Evolutionary conservation across 2,888 invertebrate genomes (phyloP), one percentile per base, ranked within the genome.

Genomic region (Chamaedrilus cognettii): DNA sequence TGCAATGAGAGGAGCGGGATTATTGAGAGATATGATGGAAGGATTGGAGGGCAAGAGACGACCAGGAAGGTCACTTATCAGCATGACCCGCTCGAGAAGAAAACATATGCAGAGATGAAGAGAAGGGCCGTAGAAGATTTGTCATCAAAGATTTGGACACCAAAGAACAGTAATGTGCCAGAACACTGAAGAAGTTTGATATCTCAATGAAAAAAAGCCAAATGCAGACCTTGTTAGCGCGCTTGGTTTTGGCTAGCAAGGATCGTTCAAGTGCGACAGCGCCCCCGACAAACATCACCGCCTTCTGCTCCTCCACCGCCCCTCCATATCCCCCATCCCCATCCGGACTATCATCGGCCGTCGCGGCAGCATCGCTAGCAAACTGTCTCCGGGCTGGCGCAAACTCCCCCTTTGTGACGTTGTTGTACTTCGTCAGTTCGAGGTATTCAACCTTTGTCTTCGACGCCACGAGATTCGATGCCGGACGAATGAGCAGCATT

Each of bases 191-290:
- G 11, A 15, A 42, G 19, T 42, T 42, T 42, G 19, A 42, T 42
- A 42, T 15, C 19, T 42, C 11, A 42, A 42, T 19, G 42, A 42
- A 42, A 42, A 42, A 42, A 15, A 42, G 19, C 11, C 11, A 42
- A 15, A 15, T 19, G 19, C 60, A 35, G 26, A 60, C 60, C 42
- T 58, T 58, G 7, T 42, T 42, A n/a, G 30, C 60, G 2, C 23
- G 42, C n/a, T 51, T 60, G 7, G 58, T 65, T 33, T 72, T 73
- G 11, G 52, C 60, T 23, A 79, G 71, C 51, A 77, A 71, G 26
- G 73, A 76, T 35, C 76, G 75, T 3, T 74, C 73, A 3, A 76
- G 58, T 19, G 67, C 73, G 19, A 81, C 77, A 49, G 76, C 76
- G 33, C 74, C 79, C 51, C 80, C 80, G 51, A 76, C 61, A 31